Conservation (phyloP, 2,888 invertebrate species). For the Synanthedon formicaeformis region DNA sequence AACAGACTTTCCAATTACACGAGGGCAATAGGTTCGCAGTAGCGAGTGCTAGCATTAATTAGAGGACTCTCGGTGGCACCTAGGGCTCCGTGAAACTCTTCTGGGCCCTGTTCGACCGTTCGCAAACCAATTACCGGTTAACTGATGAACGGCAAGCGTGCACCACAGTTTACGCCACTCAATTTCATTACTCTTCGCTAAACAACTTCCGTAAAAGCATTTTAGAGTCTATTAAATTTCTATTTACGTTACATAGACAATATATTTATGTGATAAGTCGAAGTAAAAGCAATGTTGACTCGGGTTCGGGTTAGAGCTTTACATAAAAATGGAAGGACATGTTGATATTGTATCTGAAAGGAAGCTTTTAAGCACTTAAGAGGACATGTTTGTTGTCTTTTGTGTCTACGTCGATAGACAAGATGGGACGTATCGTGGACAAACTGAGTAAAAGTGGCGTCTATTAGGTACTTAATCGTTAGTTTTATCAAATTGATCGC, state of each 20-base stretch:
- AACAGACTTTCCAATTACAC: conserved; percentile 40
- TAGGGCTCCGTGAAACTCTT: conserved; percentile 27
- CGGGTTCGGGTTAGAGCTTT: conserved; percentile 6
- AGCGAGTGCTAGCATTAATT: conserved; percentile 41
- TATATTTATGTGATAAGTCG: too few relatives aligned
- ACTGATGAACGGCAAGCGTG: conserved; percentile 48
- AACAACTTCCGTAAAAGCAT: conserved; percentile 7
- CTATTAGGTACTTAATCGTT: too few relatives aligned
- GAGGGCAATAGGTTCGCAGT: conserved; percentile 18
- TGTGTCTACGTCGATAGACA: conserved; percentile 17
- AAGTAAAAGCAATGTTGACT: too few relatives aligned
- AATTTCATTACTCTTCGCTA: conserved; percentile 46
- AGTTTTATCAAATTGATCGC: too few relatives aligned
- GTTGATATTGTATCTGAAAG: conserved; percentile 13
- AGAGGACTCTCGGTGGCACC: conserved; percentile 37
- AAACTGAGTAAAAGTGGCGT: conserved; percentile 11
- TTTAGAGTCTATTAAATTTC: too few relatives aligned
- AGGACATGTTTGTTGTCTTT: conserved; percentile 40
- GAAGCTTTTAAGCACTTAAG: conserved; percentile 30
- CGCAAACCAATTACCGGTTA: conserved; percentile 57
- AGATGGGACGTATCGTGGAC: conserved; percentile 9
- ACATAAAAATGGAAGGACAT: conserved; percentile 4
- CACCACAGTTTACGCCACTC: conserved; percentile 39
- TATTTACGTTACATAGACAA: too few relatives aligned
- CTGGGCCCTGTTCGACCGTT: conserved; percentile 29